Evolutionary conservation across 2,113 vertebrate genomes (phyloP), one percentile per base, ranked within the genome.

Genomic region (Chauna torquata): DNA sequence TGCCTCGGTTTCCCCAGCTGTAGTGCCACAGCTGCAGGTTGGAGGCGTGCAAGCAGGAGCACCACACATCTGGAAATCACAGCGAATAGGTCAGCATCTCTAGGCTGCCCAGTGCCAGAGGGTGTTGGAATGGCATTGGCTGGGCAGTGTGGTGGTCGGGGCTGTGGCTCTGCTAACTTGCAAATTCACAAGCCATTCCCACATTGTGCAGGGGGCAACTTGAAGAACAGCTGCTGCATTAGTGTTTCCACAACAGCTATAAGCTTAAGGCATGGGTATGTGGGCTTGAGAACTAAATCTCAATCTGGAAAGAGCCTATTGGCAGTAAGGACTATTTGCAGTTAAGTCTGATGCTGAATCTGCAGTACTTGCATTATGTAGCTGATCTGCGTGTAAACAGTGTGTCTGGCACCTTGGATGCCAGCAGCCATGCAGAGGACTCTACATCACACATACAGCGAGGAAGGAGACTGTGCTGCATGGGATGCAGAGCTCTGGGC

Each of bases 391-490:
- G 38, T 14, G 9, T 40, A 27, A 84, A 22, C 9, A 49, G 45
- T 45, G 20, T 1, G 0, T 22, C 59, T 61, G 82, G 16, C 45
- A 74, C 50, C 59, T 52, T 78, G 69, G 50, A 81, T 82, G 77
- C 44, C 30, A 54, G 55, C 17, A 64, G 5, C 55, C 16, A 6
- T 34, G 42, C 83, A 91, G 72, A 65, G 64, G 23, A 54, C 32
- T 92, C 34, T n/a, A 49, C 49, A 27, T 61, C 49, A 80, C 1
- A 0, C 0, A 1, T 34, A 27, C 34, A n/a, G 42, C 1, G 6
- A 78, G 68, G 82, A 70, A 61, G 25, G 45, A 8, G 9, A 68
- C 57, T 72, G 57, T 8, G 3, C 64, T 84, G 64, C 44, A 52
- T 52, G 49, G 36, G 54, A 2, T 47, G 47, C 44, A 2, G 9